Evolutionary conservation across 2,113 vertebrate genomes (phyloP).

Genomic region (Crotophaga sulcirostris): DNA sequence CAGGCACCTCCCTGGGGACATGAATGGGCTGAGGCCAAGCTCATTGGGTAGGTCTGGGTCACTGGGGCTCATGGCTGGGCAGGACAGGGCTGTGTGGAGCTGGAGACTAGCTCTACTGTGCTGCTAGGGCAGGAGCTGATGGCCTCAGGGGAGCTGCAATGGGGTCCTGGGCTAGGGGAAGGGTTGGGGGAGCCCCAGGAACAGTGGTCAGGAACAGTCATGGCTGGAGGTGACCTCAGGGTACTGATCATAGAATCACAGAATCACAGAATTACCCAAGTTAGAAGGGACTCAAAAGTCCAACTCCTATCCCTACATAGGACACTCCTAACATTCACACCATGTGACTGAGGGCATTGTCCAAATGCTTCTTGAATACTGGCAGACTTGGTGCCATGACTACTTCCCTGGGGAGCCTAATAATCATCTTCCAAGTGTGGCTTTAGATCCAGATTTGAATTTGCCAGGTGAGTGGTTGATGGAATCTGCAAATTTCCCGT

Average conservation of each 20-base stretch:
- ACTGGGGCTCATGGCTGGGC: too few species aligned
- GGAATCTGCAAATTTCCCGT: background rate
- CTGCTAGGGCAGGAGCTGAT: background rate
- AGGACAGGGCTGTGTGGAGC: background rate
- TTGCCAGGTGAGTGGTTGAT: background rate
- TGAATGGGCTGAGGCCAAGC: background rate
- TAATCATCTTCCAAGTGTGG: background rate
- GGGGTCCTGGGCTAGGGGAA: background rate
- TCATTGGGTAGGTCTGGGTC: background rate
- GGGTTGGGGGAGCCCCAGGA: background rate
- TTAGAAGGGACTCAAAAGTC: too few species aligned
- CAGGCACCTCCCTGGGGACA: background rate
- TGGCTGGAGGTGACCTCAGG: background rate
- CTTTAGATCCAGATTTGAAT: background rate
- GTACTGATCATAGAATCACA: too few species aligned
- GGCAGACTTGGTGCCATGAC: too few species aligned
- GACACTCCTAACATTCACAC: too few species aligned
- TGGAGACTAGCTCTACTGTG: rapidly evolving
- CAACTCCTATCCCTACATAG: too few species aligned
- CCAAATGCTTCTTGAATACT: too few species aligned
- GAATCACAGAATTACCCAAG: too few species aligned
- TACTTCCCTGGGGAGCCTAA: too few species aligned
- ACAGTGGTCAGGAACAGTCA: background rate
- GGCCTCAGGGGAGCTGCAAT: background rate
- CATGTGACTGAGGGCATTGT: too few species aligned